Base-by-base conservation (phyloP, 64 coral and sea anemone genomes). In the Orbicella faveolata region DNA sequence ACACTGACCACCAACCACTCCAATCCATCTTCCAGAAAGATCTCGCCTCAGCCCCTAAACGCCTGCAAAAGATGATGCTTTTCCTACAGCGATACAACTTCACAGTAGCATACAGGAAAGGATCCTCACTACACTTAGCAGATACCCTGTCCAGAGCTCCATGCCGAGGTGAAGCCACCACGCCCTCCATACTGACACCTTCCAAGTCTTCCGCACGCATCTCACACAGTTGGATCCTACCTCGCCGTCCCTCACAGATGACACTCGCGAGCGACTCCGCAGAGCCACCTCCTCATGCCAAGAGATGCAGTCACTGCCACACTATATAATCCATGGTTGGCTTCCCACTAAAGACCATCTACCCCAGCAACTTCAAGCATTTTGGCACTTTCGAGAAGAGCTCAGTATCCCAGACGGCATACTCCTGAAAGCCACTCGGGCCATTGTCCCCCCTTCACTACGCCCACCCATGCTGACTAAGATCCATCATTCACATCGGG, bases 71-170 rank as follows among this genome's bases (percentile, higher is more conserved):
- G 55, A 92, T 91, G 90, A 91, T 85, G 90, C 67, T 83, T 17
- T 76, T 85, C 90, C 74, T 78, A 76, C 90, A 85, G 26, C 80
- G 81, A 8, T 91, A 84, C 72, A 91, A 59, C 73, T 91, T 91
- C 65, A 86, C 19, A 33, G 81, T 92, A 0, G 30, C 51, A n/a
- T 79, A 92, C 83, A 77, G 36, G 65, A 35, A 21, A 69, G 89
- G 89, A 21, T 84, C 89, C 19, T 91, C 80, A 0, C 70, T 91
- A 63, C 78, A 91, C 74, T 61, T 92, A 13, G 83, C 90, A 59
- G 90, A 92, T 74, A 92, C 74, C 55, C 90, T 86, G 26, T 86
- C 90, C 21, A 80, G 90, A 80, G 90, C 75, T 13, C 83, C 75
- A 70, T 87, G 61, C 66, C 34, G 67, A 68, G 82, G 79, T 4